These are phyloP conservation scores for Xanthorhoe designata DNA, from an alignment of 2,888 invertebrate genomes.

Conservation along the genomic window DNA sequence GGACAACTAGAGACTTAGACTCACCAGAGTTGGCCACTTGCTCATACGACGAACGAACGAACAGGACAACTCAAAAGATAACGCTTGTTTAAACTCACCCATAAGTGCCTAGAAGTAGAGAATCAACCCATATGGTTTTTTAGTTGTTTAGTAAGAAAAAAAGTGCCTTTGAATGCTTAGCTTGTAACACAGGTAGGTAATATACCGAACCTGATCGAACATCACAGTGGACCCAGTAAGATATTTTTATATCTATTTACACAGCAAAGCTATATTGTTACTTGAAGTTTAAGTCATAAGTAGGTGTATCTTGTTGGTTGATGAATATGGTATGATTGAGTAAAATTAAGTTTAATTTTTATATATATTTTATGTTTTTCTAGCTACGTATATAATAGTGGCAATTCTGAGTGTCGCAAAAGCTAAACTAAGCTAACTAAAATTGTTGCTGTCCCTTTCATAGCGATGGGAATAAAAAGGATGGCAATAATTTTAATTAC, in stretches of 20 bases:
- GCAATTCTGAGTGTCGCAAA: too few relatives aligned
- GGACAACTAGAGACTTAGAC: too few relatives aligned
- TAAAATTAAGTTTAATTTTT: neutral
- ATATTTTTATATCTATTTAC: conserved; percentile 2
- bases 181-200: too few relatives aligned
- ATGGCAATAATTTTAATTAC: too few relatives aligned
- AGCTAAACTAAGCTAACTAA: too few relatives aligned
- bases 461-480: too few relatives aligned
- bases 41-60: too few relatives aligned
- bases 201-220: neutral
- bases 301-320: neutral
- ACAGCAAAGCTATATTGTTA: neutral
- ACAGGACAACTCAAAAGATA: too few relatives aligned
- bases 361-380: neutral
- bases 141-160: neutral
- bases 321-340: neutral
- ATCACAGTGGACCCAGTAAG: neutral
- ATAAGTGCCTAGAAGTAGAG: too few relatives aligned
- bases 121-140: neutral
- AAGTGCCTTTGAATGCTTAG: neutral
- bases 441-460: too few relatives aligned
- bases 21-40: too few relatives aligned
- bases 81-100: too few relatives aligned
- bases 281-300: neutral
- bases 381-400: neutral